Percentiles rank a stretch among this genome's conserved stretches.
phyloP scores from a whole-genome alignment of 1,140 invertebrate genomes.

The Babylonia areolata region DNA sequence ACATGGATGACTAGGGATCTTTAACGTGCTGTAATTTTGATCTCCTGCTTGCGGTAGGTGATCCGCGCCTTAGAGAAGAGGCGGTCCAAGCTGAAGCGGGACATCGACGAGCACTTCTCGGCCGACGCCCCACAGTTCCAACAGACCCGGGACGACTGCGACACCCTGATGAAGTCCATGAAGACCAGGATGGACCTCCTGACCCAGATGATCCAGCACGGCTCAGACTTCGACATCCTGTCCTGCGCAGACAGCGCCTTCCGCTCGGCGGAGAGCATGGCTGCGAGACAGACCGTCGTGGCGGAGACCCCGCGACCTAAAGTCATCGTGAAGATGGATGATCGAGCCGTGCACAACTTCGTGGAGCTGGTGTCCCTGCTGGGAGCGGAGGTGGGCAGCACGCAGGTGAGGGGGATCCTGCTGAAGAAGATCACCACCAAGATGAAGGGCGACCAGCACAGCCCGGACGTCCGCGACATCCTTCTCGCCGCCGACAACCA shows the following conservation, averaged over 20 bases:
- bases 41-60: background rate
- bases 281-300: background rate
- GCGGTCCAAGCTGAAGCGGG: conserved; percentile 24
- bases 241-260: conserved; percentile 13
- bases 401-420: conserved; percentile 34
- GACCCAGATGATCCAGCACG: conserved; percentile 23
- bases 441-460: conserved; percentile 31
- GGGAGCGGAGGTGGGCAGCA: conserved; percentile 35
- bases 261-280: conserved; percentile 27
- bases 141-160: background rate
- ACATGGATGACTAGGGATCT: too few relatives aligned
- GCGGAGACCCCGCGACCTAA: conserved; percentile 24
- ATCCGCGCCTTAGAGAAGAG: conserved; percentile 1
- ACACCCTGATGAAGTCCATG: conserved; percentile 17
- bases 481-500: background rate
- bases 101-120: conserved; percentile 25
- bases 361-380: conserved; percentile 38
- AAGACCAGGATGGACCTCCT: conserved; percentile 15
- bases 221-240: conserved; percentile 34
- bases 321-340: conserved; percentile 38
- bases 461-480: conserved; percentile 27
- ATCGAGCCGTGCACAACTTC: conserved; percentile 34
- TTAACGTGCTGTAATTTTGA: too few relatives aligned
- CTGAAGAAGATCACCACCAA: conserved; percentile 41
- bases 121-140: conserved; percentile 21